These are phyloP conservation scores for Macrobrachium nipponense DNA, from an alignment of 1,140 invertebrate species.

Conservation along the genomic window DNA sequence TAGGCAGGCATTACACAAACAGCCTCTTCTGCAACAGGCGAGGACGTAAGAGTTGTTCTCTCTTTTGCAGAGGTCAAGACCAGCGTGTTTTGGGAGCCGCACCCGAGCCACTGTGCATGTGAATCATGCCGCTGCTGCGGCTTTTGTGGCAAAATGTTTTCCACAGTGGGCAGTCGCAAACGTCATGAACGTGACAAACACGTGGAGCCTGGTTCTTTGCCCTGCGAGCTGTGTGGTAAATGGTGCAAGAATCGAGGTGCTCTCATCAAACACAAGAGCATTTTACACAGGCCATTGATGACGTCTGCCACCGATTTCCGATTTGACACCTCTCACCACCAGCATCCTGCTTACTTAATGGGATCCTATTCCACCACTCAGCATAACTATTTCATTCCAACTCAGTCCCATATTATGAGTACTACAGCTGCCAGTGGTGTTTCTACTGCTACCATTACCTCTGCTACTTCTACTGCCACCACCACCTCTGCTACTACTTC, in stretches of 20 bases:
- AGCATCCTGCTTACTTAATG: constrained; percentile 30
- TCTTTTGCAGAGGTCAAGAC: constrained; percentile 60
- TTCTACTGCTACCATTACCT: too few species aligned
- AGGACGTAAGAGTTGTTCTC: constrained; percentile 63
- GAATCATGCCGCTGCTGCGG: constrained; percentile 59
- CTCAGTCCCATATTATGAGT: too few species aligned
- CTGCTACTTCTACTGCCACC: not conserved
- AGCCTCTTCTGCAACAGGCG: constrained; percentile 24
- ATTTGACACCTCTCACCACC: constrained; percentile 4
- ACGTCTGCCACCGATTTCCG: constrained; percentile 21
- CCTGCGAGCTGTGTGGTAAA: constrained; percentile 63
- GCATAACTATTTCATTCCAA: too few species aligned
- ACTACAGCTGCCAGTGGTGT: too few species aligned
- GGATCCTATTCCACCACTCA: constrained; percentile 12
- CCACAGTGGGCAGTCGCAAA: constrained; percentile 59
- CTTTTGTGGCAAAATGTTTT: constrained; percentile 63
- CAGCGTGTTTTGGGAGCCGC: constrained; percentile 43
- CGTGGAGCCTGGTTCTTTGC: constrained; percentile 47
- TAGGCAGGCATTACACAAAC: not conserved
- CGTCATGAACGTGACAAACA: constrained; percentile 58
- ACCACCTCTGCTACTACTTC: not conserved
- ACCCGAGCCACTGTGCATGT: constrained; percentile 61
- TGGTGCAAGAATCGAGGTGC: constrained; percentile 63
- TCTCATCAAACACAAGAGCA: constrained; percentile 61
- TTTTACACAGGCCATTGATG: constrained; percentile 47